Evolutionary conservation across 2,113 vertebrate genomes (phyloP).

Genomic region (Lepisosteus oculatus): DNA sequence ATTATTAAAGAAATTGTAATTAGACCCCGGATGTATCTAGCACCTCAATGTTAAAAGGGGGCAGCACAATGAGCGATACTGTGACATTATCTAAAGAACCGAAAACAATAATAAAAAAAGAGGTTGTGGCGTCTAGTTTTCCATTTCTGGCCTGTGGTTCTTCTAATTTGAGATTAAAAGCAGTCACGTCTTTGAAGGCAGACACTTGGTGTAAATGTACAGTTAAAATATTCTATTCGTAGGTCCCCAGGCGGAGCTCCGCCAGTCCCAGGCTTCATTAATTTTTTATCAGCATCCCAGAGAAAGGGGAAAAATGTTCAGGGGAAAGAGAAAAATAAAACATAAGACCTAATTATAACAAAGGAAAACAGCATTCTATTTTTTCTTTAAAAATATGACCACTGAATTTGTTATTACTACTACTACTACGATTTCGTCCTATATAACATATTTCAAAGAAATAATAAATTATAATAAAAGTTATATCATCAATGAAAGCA

Average conservation of each 20-base stretch:
- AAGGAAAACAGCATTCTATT: conserved; percentile 63
- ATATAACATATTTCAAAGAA: neutral
- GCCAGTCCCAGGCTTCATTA: conserved; percentile 96
- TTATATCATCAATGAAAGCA: too few relatives aligned
- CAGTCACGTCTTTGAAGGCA: conserved; percentile 93
- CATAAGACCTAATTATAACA: conserved; percentile 70
- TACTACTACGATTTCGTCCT: too few relatives aligned
- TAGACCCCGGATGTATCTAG: conserved; percentile 47
- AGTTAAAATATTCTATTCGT: conserved; percentile 97
- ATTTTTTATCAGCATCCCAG: conserved; percentile 97
- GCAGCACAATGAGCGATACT: conserved; percentile 47
- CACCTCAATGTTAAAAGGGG: conserved; percentile 29
- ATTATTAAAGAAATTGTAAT: conserved; percentile 66
- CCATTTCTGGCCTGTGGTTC: conserved; percentile 80
- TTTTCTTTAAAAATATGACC: conserved; percentile 49
- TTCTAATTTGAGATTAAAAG: conserved; percentile 89
- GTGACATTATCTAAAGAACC: conserved; percentile 36
- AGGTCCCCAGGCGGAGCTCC: conserved; percentile 89
- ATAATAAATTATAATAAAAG: neutral
- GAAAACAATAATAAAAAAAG: conserved; percentile 41
- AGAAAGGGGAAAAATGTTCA: conserved; percentile 73
- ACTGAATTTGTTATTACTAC: conserved; percentile 15
- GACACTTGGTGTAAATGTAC: conserved; percentile 97
- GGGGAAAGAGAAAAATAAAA: conserved; percentile 74
- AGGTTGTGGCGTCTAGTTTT: conserved; percentile 56